These are phyloP conservation scores for Drosophila willistoni DNA, from an alignment of 1,140 invertebrate genomes.

Conservation along the genomic window DNA sequence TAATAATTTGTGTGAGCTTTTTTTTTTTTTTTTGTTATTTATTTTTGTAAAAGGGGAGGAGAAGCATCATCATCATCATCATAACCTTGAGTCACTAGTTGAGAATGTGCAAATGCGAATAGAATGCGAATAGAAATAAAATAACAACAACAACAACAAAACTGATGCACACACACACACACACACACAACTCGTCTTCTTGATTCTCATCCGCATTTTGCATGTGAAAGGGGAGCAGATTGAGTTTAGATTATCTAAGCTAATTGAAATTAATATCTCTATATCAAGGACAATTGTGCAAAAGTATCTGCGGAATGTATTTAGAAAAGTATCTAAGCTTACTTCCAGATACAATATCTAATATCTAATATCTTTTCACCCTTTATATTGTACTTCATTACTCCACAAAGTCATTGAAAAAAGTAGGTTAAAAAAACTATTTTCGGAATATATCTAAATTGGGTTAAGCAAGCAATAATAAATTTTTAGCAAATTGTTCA, in stretches of 20 bases:
- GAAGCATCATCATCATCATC: slow-evolving; percentile 47
- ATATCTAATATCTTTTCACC: background rate
- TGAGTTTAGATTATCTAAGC: slow-evolving; percentile 61
- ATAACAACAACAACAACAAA: slow-evolving; percentile 17
- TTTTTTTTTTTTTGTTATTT: background rate
- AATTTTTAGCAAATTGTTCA: background rate
- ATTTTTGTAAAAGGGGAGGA: slow-evolving; percentile 18
- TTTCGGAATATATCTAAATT: background rate
- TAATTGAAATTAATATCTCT: slow-evolving; percentile 62
- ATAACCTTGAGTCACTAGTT: slow-evolving; percentile 79
- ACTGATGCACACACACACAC: slow-evolving; percentile 7
- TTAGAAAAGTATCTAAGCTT: background rate
- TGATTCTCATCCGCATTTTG: slow-evolving; percentile 42
- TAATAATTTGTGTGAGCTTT: slow-evolving; percentile 72
- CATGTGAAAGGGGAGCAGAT: slow-evolving; percentile 7
- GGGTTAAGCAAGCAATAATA: background rate
- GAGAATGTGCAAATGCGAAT: slow-evolving; percentile 76
- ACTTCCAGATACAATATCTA: background rate
- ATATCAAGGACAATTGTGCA: slow-evolving; percentile 57
- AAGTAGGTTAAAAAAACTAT: slow-evolving; percentile 5
- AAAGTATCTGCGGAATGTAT: slow-evolving; percentile 7
- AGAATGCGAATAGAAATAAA: slow-evolving; percentile 61
- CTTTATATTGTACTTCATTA: background rate
- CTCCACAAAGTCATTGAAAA: no score
- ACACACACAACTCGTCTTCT: slow-evolving; percentile 17